Percentiles rank a stretch among this genome's conserved stretches.
These are phyloP conservation scores for Myotis davidii DNA, from an alignment of 2,113 vertebrate genomes.

Conservation along the genomic window DNA sequence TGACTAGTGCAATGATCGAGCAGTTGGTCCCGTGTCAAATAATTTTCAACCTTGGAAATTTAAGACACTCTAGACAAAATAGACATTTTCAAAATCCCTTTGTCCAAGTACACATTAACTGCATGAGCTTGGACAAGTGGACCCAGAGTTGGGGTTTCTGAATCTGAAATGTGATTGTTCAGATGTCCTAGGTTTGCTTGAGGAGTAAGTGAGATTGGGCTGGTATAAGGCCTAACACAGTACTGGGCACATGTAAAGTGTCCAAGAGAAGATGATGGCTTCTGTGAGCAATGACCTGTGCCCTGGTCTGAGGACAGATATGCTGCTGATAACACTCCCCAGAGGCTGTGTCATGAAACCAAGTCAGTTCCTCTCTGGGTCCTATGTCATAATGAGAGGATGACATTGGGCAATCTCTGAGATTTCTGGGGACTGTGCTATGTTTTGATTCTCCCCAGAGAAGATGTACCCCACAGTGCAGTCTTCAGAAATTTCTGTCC, in stretches of 20 bases:
- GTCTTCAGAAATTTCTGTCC: neutral
- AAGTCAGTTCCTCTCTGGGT: neutral
- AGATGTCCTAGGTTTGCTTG: neutral
- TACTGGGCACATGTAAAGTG: neutral
- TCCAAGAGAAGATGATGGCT: neutral
- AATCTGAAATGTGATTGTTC: neutral
- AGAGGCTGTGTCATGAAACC: neutral
- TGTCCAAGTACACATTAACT: neutral
- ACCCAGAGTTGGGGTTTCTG: neutral
- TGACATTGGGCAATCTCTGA: rapidly evolving
- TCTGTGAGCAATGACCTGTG: neutral
- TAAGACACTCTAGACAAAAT: neutral
- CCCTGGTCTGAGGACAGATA: neutral
- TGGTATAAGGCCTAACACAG: too few relatives aligned
- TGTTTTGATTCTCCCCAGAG: neutral
- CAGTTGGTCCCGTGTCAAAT: neutral
- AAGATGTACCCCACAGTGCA: neutral
- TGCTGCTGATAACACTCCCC: neutral
- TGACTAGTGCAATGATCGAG: neutral
- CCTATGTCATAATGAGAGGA: neutral
- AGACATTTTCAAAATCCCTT: neutral
- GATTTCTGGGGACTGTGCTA: neutral
- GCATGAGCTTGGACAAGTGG: neutral
- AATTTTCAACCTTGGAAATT: neutral
- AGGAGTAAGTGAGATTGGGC: neutral